Base-by-base conservation (phyloP, 2,113 vertebrate species). In the Grallaria varia region DNA sequence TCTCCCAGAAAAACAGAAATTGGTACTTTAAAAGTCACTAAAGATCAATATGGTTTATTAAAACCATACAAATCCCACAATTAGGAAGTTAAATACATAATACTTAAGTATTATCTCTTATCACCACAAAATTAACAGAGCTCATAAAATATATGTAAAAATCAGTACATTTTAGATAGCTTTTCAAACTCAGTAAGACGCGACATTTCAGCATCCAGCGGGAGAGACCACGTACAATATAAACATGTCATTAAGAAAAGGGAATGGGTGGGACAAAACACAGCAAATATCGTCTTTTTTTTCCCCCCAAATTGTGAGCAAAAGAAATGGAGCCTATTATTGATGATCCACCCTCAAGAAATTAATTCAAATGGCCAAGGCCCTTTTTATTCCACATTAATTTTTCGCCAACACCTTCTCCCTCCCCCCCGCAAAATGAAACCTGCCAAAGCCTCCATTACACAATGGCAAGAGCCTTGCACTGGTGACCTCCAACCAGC, bases 391-490 rank as follows among this genome's bases (percentile, higher is more conserved):
- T 96, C 95, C 6, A 31, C 97, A 97, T 98, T 98, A 97, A 97
- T 97, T 98, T 97, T 98, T 97, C 89, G 97, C 98, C 98, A 99
- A 99, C 98, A 99, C 98, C 98, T 98, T 97, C 86, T 97, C 98
- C 98, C 98, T 97, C 96, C 97, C 97, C 87, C 97, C 97, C 97
- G n/a, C 98, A 69, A 97, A 97, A 98, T 98, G 98, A 98, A 98
- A 98, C 98, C 99, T 99, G 98, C 99, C 99, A 98, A 98, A 99
- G 99, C 99, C 98, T 99, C 98, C 99, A 99, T 99, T 99, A 99
- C 99, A 99, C 99, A 99, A 99, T 99, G 99, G 99, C 98, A 98
- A 98, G 98, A 99, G 99, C 98, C 98, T 98, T 98, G 99, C 98
- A 98, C 99, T 98, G 97, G 98, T 99, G 99, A 99, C 99, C 99